These are phyloP conservation scores for Sminthopsis crassicaudata DNA, from an alignment of 2,113 vertebrate species.

Conservation along the genomic window DNA sequence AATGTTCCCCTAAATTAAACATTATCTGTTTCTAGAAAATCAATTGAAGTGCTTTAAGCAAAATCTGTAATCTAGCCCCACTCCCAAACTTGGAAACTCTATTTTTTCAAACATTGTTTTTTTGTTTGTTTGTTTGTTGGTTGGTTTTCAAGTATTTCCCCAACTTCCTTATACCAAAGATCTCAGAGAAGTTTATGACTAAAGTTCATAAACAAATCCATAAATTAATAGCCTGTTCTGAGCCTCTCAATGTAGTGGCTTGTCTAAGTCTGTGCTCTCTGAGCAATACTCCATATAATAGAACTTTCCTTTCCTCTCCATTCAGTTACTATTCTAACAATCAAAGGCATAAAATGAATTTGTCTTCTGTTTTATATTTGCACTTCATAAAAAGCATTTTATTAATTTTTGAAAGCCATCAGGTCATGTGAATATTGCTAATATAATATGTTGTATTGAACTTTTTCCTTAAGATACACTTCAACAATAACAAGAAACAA, in stretches of 20 bases:
- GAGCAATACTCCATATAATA: neutral
- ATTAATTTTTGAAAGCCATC: neutral
- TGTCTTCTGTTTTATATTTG: neutral
- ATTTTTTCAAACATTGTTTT: neutral
- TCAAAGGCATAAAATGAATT: neutral
- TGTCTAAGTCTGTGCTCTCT: neutral
- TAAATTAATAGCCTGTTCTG: neutral
- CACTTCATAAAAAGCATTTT: neutral
- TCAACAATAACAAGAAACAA: neutral
- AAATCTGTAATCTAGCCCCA: neutral
- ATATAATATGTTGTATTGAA: neutral
- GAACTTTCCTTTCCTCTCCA: neutral
- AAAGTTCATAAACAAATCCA: neutral
- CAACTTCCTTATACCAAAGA: neutral
- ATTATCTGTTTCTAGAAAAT: neutral
- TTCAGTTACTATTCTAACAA: neutral
- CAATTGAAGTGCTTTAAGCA: neutral
- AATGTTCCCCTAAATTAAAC: neutral
- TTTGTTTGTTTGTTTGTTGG: no score
- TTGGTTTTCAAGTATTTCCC: neutral
- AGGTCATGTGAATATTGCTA: neutral
- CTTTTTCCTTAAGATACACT: neutral
- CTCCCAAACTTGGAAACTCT: neutral
- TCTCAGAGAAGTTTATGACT: neutral
- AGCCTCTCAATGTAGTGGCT: neutral